Evolutionary conservation across 2,888 invertebrate genomes (phyloP).

Genomic region (Cosmia trapezina): DNA sequence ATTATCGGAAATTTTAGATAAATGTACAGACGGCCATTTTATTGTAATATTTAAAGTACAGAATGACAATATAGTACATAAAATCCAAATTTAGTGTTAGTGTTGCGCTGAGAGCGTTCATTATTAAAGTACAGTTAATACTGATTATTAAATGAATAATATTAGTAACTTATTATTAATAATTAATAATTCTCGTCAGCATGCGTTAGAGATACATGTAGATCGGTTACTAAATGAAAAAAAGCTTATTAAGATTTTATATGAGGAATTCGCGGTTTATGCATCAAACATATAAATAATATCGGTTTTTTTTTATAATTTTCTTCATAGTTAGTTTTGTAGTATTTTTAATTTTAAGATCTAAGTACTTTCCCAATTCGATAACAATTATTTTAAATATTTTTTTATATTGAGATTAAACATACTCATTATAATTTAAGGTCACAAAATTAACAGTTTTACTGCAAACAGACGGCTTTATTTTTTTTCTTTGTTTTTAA

Average conservation of each 20-base stretch:
- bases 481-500: constrained; percentile 3
- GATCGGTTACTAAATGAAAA: constrained; percentile 46
- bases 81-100: constrained; percentile 47
- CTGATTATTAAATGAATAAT: constrained; percentile 45
- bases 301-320: not conserved
- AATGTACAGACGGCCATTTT: constrained; percentile 59
- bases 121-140: constrained; percentile 50
- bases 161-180: constrained; percentile 1
- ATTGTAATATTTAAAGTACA: constrained; percentile 59
- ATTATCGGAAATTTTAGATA: constrained; percentile 42
- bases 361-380: not conserved
- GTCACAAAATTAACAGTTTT: constrained; percentile 3
- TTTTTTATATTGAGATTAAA: constrained; percentile 4
- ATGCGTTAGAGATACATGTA: constrained; percentile 48
- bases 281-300: constrained; percentile 21
- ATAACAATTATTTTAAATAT: not conserved
- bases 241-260: constrained; percentile 38
- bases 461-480: constrained; percentile 8
- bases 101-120: constrained; percentile 59
- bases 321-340: not conserved
- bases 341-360: not conserved
- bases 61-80: constrained; percentile 68
- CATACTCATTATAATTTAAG: constrained; percentile 16
- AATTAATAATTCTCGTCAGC: constrained; percentile 38
- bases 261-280: constrained; percentile 53